phyloP scores from a whole-genome alignment of 2,888 invertebrate species.

The Hipparchia semele region DNA sequence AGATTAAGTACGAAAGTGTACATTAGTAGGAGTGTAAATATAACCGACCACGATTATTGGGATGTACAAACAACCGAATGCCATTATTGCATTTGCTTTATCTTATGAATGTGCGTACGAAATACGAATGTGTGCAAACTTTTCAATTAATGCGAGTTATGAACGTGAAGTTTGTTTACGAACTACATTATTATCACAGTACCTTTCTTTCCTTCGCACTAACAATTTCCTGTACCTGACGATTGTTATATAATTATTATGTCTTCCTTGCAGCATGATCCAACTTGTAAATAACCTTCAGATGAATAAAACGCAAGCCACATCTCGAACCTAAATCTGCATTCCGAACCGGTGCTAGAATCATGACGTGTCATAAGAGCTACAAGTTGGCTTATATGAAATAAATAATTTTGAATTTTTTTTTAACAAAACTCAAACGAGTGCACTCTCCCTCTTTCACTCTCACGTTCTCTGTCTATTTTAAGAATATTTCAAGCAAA shows the following conservation, averaged over 20 bases:
- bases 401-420: too few species aligned
- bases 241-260: not conserved
- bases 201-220: constrained; percentile 54
- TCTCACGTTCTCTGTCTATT: not conserved
- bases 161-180: not conserved
- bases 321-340: too few species aligned
- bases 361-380: too few species aligned
- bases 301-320: not conserved
- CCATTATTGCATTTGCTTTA: not conserved
- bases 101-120: not conserved
- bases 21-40: not conserved
- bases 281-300: not conserved
- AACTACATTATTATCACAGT: constrained; percentile 70
- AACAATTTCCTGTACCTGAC: constrained; percentile 32
- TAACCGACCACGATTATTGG: not conserved
- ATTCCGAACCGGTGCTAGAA: too few species aligned
- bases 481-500: too few species aligned
- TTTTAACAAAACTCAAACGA: too few species aligned
- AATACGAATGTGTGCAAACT: not conserved
- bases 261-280: too few species aligned
- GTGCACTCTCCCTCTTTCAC: not conserved
- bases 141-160: not conserved
- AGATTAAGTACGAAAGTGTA: not conserved
- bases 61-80: not conserved
- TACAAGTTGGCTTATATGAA: too few species aligned